phyloP scores from a whole-genome alignment of 2,888 invertebrate genomes.

The Diarsia rubi region DNA sequence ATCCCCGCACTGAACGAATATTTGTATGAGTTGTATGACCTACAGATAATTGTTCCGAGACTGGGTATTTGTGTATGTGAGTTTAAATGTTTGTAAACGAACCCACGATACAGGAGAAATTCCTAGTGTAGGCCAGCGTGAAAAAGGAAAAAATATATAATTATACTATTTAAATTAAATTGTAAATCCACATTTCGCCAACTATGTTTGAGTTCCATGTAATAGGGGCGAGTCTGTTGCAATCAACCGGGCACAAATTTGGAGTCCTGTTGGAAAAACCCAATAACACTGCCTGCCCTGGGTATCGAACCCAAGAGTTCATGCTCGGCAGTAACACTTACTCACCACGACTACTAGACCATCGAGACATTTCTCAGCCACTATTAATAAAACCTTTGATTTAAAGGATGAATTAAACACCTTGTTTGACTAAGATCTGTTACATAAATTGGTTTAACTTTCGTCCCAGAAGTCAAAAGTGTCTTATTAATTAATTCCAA shows the following conservation, averaged over 20 bases:
- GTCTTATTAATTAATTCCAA: conserved; percentile 23
- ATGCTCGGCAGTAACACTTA: not conserved
- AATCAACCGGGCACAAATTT: not conserved
- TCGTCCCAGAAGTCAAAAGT: not conserved
- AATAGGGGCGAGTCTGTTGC: not conserved
- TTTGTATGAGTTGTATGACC: too few species aligned
- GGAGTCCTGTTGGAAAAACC: not conserved
- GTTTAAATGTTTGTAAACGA: too few species aligned
- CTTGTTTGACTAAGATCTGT: not conserved
- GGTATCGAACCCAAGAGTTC: not conserved
- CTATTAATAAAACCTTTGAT: not conserved
- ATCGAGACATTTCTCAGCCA: not conserved
- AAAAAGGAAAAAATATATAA: too few species aligned
- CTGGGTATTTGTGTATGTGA: too few species aligned
- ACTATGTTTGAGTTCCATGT: not conserved
- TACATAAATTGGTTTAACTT: not conserved
- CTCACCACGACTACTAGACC: not conserved
- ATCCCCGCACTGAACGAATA: too few species aligned
- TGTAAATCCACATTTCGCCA: not conserved
- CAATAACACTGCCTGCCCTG: not conserved
- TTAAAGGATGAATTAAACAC: not conserved
- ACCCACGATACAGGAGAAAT: too few species aligned
- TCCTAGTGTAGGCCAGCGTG: too few species aligned
- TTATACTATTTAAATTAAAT: too few species aligned
- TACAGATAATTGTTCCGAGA: too few species aligned